Conservation (phyloP, 2,888 invertebrate species). For the Drosophila borealis region DNA sequence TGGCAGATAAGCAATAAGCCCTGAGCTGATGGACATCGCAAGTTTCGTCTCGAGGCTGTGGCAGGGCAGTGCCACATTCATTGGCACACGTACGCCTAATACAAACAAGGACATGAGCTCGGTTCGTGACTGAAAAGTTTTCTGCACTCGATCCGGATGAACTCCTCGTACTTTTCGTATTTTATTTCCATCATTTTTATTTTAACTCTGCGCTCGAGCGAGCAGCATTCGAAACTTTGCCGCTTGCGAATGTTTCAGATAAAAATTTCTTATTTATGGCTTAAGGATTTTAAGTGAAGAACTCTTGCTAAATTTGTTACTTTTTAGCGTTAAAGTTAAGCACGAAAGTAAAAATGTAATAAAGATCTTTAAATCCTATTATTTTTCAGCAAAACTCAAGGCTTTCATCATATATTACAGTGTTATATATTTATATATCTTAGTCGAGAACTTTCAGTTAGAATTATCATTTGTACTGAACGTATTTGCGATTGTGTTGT, state of each 20-base stretch:
- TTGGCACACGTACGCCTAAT: conserved; percentile 80
- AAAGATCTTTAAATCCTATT: conserved; percentile 21
- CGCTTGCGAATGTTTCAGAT: conserved; percentile 68
- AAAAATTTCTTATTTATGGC: conserved; percentile 82
- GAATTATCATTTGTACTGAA: neutral
- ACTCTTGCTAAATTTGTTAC: conserved; percentile 54
- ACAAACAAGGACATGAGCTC: conserved; percentile 82
- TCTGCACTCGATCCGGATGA: conserved; percentile 58
- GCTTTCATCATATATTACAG: too few species aligned
- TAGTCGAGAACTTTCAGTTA: neutral
- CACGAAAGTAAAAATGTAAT: conserved; percentile 14
- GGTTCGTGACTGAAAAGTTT: conserved; percentile 81
- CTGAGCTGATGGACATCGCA: conserved; percentile 74
- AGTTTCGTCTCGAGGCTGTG: conserved; percentile 49
- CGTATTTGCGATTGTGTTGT: conserved; percentile 17
- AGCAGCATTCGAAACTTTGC: conserved; percentile 73
- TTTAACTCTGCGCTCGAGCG: conserved; percentile 65
- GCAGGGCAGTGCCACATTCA: conserved; percentile 58
- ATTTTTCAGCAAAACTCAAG: neutral
- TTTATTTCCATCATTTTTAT: conserved; percentile 79
- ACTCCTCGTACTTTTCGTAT: conserved; percentile 73
- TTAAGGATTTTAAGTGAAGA: conserved; percentile 70
- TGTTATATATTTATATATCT: neutral
- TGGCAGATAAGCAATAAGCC: conserved; percentile 79
- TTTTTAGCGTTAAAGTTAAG: conserved; percentile 17